Evolutionary conservation across 2,113 vertebrate genomes (phyloP).

Genomic region (Sander lucioperca): DNA sequence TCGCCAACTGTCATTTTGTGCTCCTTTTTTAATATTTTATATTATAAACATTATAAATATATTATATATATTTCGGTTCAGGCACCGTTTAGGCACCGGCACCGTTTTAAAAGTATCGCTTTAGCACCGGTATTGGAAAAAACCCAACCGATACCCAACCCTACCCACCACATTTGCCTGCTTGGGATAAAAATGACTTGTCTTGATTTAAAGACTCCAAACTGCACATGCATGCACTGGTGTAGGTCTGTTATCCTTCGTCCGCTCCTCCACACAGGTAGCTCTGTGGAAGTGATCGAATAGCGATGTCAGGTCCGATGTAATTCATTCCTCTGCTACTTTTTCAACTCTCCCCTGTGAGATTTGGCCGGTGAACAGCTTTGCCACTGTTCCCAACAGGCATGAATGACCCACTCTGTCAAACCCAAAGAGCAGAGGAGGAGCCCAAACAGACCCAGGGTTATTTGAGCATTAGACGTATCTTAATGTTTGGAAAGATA

Average conservation of each 20-base stretch:
- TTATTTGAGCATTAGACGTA: constrained; percentile 52
- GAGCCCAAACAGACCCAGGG: constrained; percentile 44
- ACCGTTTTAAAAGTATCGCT: too few species aligned
- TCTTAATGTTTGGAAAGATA: constrained; percentile 81
- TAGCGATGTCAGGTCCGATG: constrained; percentile 52
- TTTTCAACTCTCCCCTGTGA: constrained; percentile 54
- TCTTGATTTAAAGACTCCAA: background rate
- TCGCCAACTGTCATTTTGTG: too few species aligned
- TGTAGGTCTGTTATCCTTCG: background rate
- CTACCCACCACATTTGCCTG: background rate
- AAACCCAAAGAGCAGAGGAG: constrained; percentile 46
- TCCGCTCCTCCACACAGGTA: constrained; percentile 51
- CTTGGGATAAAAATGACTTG: background rate
- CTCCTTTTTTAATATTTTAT: too few species aligned
- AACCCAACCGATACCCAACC: too few species aligned
- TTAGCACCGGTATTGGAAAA: too few species aligned
- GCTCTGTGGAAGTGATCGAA: constrained; percentile 62
- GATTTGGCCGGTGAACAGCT: constrained; percentile 69
- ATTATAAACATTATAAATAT: too few species aligned
- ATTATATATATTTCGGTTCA: too few species aligned
- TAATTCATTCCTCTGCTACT: constrained; percentile 41
- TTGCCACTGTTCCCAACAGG: constrained; percentile 75
- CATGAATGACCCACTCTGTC: constrained; percentile 78
- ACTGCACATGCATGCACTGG: background rate
- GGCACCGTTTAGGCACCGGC: too few species aligned